Evolutionary conservation across 2,113 vertebrate species (phyloP), one percentile per base, ranked within the genome.

Genomic region (Limnothrissa miodon): DNA sequence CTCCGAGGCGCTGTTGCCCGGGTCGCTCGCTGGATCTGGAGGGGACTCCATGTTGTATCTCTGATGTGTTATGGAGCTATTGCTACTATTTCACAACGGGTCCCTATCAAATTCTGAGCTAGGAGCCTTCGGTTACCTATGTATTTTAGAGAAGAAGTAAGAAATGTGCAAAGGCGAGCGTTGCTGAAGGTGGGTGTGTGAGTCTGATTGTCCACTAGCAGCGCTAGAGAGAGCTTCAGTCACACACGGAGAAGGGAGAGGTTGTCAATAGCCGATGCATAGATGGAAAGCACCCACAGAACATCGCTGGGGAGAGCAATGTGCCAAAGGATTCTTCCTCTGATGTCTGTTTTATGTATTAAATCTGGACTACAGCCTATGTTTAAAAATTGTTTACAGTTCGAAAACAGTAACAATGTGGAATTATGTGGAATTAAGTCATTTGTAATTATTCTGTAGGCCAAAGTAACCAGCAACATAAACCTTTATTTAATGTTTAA

Each of bases 31-130:
- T 94, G 96, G 95, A 95, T 97, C 96, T 93, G 96, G 96, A 93
- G 96, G 96, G 93, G 97, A 96, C 95, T 97, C 97, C 97, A 97
- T 98, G 96, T 96, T 95, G 95, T 95, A 91, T 92, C 87, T 93
- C 86, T 89, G 92, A 81, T 91, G 90, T 42, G 83, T 89, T 89
- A 84, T 87, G 88, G 83, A 87, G 88, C 84, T 91, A 87, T 81
- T 81, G 88, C 88, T 91, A 81, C 83, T 85, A 89, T 93, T 94
- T 95, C 82, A 93, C 92, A 93, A 94, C 92, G 93, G 93, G 93
- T 94, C 88, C 94, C 84, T 86, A 93, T 93, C 93, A 93, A 93
- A 70, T 92, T 94, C 92, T 92, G 94, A 93, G 94, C 96, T 93
- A 93, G 93, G 95, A 92, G 93, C 93, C 94, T 93, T 90, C 95